Evolutionary conservation across 2,888 invertebrate species (phyloP), one percentile per base, ranked within the genome.

Genomic region (Pelosia muscerda): DNA sequence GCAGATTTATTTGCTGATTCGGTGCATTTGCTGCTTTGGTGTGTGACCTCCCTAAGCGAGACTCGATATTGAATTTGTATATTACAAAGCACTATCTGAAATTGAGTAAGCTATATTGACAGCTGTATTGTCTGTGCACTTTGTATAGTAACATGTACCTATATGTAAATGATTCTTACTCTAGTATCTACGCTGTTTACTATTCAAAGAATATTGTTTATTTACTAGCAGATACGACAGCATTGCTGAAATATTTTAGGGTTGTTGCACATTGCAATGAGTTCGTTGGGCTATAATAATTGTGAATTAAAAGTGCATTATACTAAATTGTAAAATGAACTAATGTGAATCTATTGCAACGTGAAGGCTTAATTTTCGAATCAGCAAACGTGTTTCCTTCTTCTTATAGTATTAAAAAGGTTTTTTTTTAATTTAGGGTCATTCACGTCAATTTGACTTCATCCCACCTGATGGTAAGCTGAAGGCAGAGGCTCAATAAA

Each of bases 141-240:
- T 19, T 66, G 69, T 55, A 55, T 6, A 68, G 71, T 55, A 57
- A 22, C 49, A 58, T 69, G 60, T 63, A 72, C 63, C 76, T 59
- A 77, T 79, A 79, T 62, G 80, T 79, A 74, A 78, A 77, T 74
- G 63, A 71, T 74, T 65, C 59, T 65, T 63, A 69, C 62, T 71
- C 53, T 25, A 62, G 42, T 66, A 66, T 74, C 69, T 58, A 71
- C 66, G 74, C 28, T 38, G 66, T 71, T 66, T 65, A 59, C 26
- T 28, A 38, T 66, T 10, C 77, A 74, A 70, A 73, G 77, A 78
- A 28, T 74, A 79, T 65, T 68, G 64, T 63, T 23, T 64, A 25
- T 49, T 61, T 64, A 57, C n/a, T 10, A 53, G n/a, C 60, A 77
- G 80, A 77, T 11, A 58, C 49, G 78, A 75, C 71, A 65, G 23